Evolutionary conservation across 2,888 invertebrate genomes (phyloP).

Genomic region (Clepsis dumicolana): DNA sequence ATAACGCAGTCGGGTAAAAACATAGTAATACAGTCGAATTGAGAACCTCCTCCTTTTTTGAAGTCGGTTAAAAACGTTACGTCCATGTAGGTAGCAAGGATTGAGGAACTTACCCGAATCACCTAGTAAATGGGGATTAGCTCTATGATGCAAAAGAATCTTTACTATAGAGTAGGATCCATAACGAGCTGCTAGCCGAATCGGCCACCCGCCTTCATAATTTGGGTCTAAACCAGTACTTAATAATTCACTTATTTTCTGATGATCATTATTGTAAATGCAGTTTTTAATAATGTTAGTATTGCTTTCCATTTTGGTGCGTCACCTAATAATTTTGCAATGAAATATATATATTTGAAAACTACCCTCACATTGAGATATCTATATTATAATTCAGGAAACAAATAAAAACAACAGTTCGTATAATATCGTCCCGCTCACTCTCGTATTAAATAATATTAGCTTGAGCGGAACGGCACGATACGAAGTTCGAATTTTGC

Average conservation of each 20-base stretch:
- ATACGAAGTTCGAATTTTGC: no score
- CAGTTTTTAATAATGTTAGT: slow-evolving; percentile 59
- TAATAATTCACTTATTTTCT: slow-evolving; percentile 63
- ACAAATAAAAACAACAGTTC: no score
- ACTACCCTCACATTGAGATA: slow-evolving; percentile 18
- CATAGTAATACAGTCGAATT: no score
- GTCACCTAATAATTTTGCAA: background rate
- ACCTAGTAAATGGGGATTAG: slow-evolving; percentile 75
- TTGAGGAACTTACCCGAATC: slow-evolving; percentile 67
- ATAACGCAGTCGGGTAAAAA: no score
- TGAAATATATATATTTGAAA: background rate
- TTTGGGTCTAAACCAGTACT: slow-evolving; percentile 73
- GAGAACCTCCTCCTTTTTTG: no score
- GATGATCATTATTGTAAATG: slow-evolving; percentile 63
- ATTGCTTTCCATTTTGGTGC: slow-evolving; percentile 59
- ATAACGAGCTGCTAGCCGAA: slow-evolving; percentile 74
- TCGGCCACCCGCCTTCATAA: slow-evolving; percentile 77
- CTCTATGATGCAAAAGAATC: slow-evolving; percentile 70
- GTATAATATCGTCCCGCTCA: no score
- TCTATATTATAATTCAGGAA: no score
- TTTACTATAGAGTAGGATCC: slow-evolving; percentile 69
- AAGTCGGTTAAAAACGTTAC: no score
- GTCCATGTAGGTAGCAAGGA: background rate
- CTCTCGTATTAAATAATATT: no score
- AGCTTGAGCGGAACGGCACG: no score